Base-by-base conservation (phyloP, 2,113 vertebrate species). In the Microtus ochrogaster region DNA sequence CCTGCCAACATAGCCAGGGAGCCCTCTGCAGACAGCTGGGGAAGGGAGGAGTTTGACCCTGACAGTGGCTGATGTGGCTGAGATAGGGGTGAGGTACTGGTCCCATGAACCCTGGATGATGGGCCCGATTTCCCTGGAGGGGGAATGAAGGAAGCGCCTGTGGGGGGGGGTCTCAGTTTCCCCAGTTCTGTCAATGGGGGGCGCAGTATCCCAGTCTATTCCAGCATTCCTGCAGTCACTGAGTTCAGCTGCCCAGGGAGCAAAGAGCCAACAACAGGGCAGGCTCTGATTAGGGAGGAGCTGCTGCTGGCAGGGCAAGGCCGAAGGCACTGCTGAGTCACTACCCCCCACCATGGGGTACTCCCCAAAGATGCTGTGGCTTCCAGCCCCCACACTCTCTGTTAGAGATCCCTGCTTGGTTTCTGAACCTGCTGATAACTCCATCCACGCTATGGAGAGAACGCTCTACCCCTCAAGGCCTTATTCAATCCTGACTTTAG, bases 311-410 rank as follows among this genome's bases (percentile, higher is more conserved):
- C 90, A 91, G 94, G 65, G 47, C 24, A 58, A 91, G 47, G 96
- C 92, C 95, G 70, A 97, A 97, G 94, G 96, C 96, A 97, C 96
- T 73, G 76, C 91, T 92, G 82, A 61, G 84, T 55, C 93, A 70
- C 65, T 8, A 0, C 3, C 49, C 78, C 85, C 89, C 77, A 66
- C 49, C 28, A 9, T 0, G 12, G 86, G 74, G 83, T 4, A 5
- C 49, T 77, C 95, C 74, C 39, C 93, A 52, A 30, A 94, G 82
- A 58, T 30, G 30, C 0, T 36, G n/a, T 5, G 14, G 10, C 90
- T 72, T 33, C 65, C 68, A 30, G 28, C 16, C 82, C 63, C 61
- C 49, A 16, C 70, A 74, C 77, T 74, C 63, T 81, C 82, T 2
- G 47, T 26, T 28, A 2, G 63, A 21, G 14, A 30, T 70, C 47